Evolutionary conservation across 30 jellyfish, hydroid and myxozoan genomes (phyloP), one percentile per base, ranked within the genome.

Genomic region (Aurelia aurita complex sp. Pacific): DNA sequence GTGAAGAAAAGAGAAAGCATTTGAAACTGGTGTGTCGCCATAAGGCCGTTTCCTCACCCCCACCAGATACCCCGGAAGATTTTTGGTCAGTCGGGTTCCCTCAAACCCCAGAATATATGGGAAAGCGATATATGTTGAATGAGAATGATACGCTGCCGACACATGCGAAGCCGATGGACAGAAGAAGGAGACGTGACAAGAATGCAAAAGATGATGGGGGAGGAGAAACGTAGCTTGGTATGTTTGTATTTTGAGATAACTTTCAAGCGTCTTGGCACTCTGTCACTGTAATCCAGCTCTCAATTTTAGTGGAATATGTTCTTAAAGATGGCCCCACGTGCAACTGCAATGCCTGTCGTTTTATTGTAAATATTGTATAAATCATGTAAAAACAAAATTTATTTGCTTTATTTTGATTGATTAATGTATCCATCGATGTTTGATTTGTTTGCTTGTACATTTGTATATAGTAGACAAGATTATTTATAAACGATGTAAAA

Each of bases 21-120:
- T 60, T 86, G 80, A 80, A 77, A 17, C 33, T 46, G 14, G 96
- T 86, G 10, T 86, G 96, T 77, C 96, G 96, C 53, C 96, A 86
- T 66, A 86, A 86, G 72, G 90, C 96, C n/a, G 80, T 77, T 19
- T 86, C 88, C 11, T 54, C 96, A 34, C 96, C 96, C 53, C 96
- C 96, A 5, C 96, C 98, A 43, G 77, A 90, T n/a, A 94, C 98
- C 15, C 98, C 96, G 9, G 79, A 84, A 1, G 96, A 89, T 2
- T 88, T 94, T 63, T 94, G 98, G 98, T 81, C 88, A 2, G 51
- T 94, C 14, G 98, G 86, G 7, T 82, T 94, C 63, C 98, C 97
- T 4, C 72, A 72, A 10, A 94, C 97, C 1, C 98, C 85, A 55
- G 96, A 69, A 18, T 94, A 75, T 60, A 84, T 83, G 57, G 83